Conservation (phyloP, 2,113 vertebrate species). For the Nerophis lumbriciformis region DNA sequence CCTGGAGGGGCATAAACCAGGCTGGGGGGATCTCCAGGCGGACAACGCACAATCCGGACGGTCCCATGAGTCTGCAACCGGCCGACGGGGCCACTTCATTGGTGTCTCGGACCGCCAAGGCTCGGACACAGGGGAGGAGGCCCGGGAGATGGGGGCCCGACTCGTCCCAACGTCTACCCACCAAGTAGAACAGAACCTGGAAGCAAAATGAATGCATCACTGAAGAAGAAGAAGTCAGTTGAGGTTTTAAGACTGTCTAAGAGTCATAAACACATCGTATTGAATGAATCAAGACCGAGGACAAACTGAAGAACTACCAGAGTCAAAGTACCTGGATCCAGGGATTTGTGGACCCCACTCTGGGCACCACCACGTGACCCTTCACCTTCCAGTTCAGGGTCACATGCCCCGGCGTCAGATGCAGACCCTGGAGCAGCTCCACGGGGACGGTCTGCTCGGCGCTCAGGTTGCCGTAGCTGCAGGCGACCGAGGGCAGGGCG, state of each 20-base stretch:
- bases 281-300: no score
- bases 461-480: conserved; percentile 84
- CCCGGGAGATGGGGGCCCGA: conserved; percentile 48
- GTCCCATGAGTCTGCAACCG: conserved; percentile 82
- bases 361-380: conserved; percentile 79
- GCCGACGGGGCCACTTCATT: conserved; percentile 77
- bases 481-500: conserved; percentile 76
- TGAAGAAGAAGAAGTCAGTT: not conserved
- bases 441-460: conserved; percentile 73
- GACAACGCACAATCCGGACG: conserved; percentile 85
- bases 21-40: conserved; percentile 82
- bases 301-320: no score
- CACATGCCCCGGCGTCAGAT: conserved; percentile 71
- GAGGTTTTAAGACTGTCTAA: no score
- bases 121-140: conserved; percentile 82
- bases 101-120: conserved; percentile 80
- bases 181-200: conserved; percentile 86
- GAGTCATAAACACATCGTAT: no score
- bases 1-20: conserved; percentile 82
- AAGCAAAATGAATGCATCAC: not conserved
- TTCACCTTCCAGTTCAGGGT: conserved; percentile 71
- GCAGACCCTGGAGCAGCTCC: conserved; percentile 76
- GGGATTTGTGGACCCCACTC: conserved; percentile 78
- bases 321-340: conserved; percentile 71
- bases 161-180: conserved; percentile 84